A percentile compares a stretch with the other conserved stretches of the same genome.
phyloP scores from a whole-genome alignment of 2,113 vertebrate species.

The Carettochelys insculpta region DNA sequence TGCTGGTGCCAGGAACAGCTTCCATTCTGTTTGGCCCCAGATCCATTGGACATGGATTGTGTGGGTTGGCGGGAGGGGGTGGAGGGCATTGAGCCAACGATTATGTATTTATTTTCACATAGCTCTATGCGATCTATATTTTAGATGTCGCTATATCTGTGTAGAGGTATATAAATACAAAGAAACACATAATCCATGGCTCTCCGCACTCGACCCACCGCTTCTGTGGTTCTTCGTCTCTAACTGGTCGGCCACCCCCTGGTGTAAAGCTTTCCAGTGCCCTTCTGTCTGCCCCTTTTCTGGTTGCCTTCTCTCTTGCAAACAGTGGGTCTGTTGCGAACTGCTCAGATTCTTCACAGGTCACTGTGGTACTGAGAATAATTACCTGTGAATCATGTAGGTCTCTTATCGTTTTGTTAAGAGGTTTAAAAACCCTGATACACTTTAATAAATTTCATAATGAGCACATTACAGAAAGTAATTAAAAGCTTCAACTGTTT shows the following conservation, averaged over 20 bases:
- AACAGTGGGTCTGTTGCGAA: neutral
- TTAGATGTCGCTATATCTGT: too few species aligned
- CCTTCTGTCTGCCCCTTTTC: neutral
- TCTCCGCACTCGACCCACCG: too few species aligned
- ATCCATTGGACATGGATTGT: neutral
- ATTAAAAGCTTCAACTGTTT: conserved; percentile 65
- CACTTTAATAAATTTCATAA: conserved; percentile 63
- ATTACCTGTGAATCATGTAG: conserved; percentile 50
- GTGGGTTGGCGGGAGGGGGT: too few species aligned
- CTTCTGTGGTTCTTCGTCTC: too few species aligned
- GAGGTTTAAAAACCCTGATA: conserved; percentile 63
- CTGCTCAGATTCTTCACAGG: neutral
- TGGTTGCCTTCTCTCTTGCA: neutral
- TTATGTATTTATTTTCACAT: too few species aligned
- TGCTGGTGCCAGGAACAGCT: neutral
- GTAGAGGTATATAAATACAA: too few species aligned
- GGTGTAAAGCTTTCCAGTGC: neutral
- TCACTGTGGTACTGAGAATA: conserved; percentile 45
- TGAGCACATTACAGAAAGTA: conserved; percentile 66
- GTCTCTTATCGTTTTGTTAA: conserved; percentile 45
- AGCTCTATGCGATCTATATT: too few species aligned
- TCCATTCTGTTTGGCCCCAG: neutral
- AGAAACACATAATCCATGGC: too few species aligned
- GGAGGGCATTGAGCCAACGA: too few species aligned
- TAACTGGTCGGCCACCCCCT: too few species aligned